Evolutionary conservation across 2,113 vertebrate genomes (phyloP).

Genomic region (crab-eating macaque (Macaca fascicularis)): DNA sequence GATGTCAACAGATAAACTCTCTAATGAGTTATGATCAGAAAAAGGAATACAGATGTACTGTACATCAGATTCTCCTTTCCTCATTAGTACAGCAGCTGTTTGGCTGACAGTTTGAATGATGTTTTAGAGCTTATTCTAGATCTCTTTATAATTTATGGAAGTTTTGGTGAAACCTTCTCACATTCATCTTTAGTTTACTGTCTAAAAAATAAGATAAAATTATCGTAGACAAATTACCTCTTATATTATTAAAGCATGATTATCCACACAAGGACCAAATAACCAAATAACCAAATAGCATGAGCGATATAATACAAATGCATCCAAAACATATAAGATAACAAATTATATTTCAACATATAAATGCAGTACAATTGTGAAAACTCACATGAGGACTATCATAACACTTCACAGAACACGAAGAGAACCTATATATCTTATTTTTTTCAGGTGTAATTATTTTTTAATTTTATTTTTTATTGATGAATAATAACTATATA

Average conservation of each 20-base stretch:
- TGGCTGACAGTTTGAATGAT: conserved; percentile 56
- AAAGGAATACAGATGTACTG: conserved; percentile 57
- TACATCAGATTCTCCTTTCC: not conserved
- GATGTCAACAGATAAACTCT: conserved; percentile 21
- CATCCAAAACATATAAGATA: not conserved
- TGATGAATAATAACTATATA: not conserved
- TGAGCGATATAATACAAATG: not conserved
- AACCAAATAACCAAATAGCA: not conserved
- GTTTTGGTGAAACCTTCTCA: not conserved
- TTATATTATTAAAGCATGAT: not conserved
- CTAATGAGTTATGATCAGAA: conserved; percentile 54
- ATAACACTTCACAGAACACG: not conserved
- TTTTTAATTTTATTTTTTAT: not conserved
- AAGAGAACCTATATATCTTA: not conserved
- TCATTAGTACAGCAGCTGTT: conserved; percentile 59
- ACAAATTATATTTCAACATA: not conserved
- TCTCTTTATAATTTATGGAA: conserved; percentile 9
- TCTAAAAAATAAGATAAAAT: not conserved
- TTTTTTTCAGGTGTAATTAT: not conserved
- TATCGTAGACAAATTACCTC: not conserved
- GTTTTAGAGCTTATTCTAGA: conserved; percentile 23
- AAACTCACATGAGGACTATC: not conserved
- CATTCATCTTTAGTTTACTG: not conserved
- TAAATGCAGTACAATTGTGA: not conserved
- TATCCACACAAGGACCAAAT: not conserved